Percentiles rank a stretch among this genome's conserved stretches.
These are phyloP conservation scores for Drosophila tropicalis DNA, from an alignment of 1,140 invertebrate species.

Conservation along the genomic window DNA sequence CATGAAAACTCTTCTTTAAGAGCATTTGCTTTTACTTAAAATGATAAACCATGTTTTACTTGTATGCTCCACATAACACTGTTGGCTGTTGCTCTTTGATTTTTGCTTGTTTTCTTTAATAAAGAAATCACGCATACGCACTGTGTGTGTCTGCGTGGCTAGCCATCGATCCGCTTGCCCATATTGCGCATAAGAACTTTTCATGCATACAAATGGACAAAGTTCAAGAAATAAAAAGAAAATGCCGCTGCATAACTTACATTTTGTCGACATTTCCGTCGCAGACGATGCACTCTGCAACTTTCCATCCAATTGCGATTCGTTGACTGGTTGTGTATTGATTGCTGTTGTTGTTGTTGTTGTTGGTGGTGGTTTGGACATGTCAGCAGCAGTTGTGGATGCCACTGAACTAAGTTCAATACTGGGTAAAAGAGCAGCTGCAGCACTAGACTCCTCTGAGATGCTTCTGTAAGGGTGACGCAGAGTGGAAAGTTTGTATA, in stretches of 20 bases:
- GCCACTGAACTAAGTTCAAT: conserved; percentile 53
- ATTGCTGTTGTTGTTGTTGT: not conserved
- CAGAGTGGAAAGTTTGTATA: not conserved
- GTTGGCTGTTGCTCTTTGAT: not conserved
- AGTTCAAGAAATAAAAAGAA: conserved; percentile 8
- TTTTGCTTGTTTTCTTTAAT: conserved; percentile 19
- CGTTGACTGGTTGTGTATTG: conserved; percentile 23
- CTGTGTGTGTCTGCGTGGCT: conserved; percentile 41
- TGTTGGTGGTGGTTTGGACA: conserved; percentile 23
- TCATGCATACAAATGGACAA: conserved; percentile 48
- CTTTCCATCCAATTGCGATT: conserved; percentile 17
- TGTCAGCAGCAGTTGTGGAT: conserved; percentile 37
- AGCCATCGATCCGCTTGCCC: conserved; percentile 44
- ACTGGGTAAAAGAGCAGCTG: conserved; percentile 51
- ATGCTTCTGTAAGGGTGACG: conserved; percentile 57
- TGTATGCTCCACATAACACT: not conserved
- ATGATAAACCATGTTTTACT: not conserved
- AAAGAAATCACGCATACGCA: conserved; percentile 48
- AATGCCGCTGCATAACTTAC: conserved; percentile 27
- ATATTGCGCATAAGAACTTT: conserved; percentile 33
- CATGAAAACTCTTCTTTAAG: not conserved
- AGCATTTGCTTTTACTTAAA: not conserved
- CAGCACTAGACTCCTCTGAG: conserved; percentile 66
- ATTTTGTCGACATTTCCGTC: conserved; percentile 30
- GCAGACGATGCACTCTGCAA: conserved; percentile 8